Evolutionary conservation across 2,797 vertebrate species (phyloP), one percentile per base, ranked within the genome.

Genomic region (Diceros bicornis): DNA sequence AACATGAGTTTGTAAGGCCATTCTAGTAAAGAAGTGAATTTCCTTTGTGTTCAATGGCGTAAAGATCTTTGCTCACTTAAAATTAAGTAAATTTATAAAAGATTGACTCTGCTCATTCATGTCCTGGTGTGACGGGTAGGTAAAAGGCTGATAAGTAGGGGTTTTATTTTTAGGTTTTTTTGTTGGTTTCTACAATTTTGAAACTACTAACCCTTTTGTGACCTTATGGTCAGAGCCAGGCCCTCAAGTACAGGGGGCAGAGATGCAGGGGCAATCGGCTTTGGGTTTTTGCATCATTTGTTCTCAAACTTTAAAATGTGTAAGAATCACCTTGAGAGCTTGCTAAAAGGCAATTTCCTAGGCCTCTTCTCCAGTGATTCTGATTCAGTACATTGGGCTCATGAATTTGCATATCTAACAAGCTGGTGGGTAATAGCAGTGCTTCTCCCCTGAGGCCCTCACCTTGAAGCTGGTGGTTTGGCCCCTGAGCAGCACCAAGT

Each of bases 1-100:
- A 89, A 71, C 2, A 2, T 64, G 37, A 79, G 23, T 83, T 96
- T 87, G 69, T 79, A 59, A 14, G 87, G 72, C 29, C 52, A 21
- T 29, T 87, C 8, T 59, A 72, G 55, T 83, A 66, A 92, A 84
- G 59, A 87, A 84, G 62, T 74, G 34, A 69, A 83, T 68, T 75
- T 75, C 57, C 5, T 88, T 91, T 84, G 77, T 69, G 75, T 71
- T 52, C 50, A 69, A 12, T 74, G 59, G 21, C 25, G 47, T 85
- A 74, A 62, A 50, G 41, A 44, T 55, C 14, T 92, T 92, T 68
- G 23, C 4, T 87, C 10, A 71, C 32, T 27, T 62, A 85, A 74
- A 88, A 79, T 90, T 69, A 95, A 77, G 69, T 34, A 78, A 61
- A 85, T 64, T 79, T 66, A 79, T 57, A 71, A 92, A 92, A 85